phyloP scores from a whole-genome alignment of 2,113 vertebrate species.

The Tamias sibiricus region DNA sequence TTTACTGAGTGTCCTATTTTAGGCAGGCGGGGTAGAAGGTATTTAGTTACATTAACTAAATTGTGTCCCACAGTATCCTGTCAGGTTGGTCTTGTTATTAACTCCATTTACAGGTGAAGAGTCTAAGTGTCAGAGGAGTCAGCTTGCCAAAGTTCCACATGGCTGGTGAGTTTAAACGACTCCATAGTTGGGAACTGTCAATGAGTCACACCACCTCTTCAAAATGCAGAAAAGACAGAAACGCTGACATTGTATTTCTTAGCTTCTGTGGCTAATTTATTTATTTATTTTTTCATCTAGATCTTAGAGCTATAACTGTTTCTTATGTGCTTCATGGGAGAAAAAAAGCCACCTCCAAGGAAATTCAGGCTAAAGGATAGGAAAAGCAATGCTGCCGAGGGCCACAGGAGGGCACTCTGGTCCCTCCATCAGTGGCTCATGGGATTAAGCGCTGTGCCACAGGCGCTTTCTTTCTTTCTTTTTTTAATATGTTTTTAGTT shows the following conservation, averaged over 20 bases:
- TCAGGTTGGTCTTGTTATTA: background rate
- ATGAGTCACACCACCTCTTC: background rate
- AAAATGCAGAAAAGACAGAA: background rate
- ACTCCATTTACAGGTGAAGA: background rate
- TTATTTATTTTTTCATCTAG: background rate
- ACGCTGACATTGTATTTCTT: background rate
- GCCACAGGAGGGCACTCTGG: conserved; percentile 50
- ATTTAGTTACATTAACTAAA: background rate
- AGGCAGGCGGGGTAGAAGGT: background rate
- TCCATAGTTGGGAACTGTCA: background rate
- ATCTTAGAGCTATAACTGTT: background rate
- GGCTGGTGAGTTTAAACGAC: background rate
- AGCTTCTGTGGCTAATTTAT: background rate
- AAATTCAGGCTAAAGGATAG: background rate
- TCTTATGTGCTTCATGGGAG: background rate
- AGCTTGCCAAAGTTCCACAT: background rate
- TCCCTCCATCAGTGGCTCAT: background rate
- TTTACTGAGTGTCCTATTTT: background rate
- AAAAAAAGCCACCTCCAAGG: background rate
- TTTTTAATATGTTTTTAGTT: no score
- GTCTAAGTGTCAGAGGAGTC: background rate
- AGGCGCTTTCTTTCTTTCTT: no score
- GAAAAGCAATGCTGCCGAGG: background rate
- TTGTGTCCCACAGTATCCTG: background rate
- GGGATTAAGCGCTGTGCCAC: fast-evolving